phyloP scores from a whole-genome alignment of 2,113 vertebrate genomes.

The Dicrurus megarhynchus region DNA sequence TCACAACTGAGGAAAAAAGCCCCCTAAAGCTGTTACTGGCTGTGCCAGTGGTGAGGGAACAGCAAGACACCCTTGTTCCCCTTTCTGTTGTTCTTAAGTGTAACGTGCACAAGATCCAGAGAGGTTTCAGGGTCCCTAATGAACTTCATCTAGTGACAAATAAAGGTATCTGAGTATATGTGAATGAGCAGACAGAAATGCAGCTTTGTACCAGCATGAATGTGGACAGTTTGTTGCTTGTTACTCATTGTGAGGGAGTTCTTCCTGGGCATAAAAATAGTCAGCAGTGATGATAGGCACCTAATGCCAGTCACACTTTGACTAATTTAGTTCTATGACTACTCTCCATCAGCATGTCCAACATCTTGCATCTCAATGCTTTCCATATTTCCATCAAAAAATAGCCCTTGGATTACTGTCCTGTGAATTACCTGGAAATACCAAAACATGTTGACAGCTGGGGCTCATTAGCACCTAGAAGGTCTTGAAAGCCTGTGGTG shows the following conservation, averaged over 20 bases:
- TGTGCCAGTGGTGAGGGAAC: not conserved
- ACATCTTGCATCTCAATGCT: not conserved
- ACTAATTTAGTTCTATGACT: not conserved
- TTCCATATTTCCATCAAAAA: not conserved
- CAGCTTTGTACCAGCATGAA: not conserved
- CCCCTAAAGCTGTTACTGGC: not conserved
- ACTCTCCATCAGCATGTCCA: not conserved
- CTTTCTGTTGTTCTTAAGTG: not conserved
- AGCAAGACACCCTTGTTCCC: not conserved
- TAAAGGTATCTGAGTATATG: not conserved
- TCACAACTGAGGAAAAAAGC: not conserved
- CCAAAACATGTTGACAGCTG: not conserved
- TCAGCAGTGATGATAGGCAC: not conserved
- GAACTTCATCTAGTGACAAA: not conserved
- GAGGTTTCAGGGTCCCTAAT: not conserved
- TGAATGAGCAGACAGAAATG: not conserved
- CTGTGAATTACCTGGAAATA: not conserved
- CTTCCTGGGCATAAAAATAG: not conserved
- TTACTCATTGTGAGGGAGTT: not conserved
- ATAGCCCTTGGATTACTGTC: not conserved
- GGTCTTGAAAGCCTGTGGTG: not conserved
- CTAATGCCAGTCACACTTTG: not conserved
- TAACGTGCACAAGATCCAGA: not conserved
- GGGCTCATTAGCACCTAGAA: not conserved
- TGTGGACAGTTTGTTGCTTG: not conserved